Conservation (phyloP, 2,888 invertebrate genomes). For the Uloborus plumipes region DNA sequence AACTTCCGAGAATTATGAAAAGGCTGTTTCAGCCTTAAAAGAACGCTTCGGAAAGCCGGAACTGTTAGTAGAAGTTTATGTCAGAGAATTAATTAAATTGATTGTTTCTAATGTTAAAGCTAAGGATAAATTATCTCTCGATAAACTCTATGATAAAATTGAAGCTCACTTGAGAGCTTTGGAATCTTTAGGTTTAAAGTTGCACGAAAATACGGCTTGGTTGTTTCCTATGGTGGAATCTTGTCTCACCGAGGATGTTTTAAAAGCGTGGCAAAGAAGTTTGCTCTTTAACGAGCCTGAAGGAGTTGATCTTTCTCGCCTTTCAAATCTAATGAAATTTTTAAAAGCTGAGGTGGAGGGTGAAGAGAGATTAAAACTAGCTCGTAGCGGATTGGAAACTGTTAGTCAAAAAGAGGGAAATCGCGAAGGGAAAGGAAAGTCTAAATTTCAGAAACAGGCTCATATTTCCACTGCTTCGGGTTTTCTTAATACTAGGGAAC, state of each 20-base stretch:
- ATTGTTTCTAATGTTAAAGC: not conserved
- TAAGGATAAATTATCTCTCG: not conserved
- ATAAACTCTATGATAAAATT: not conserved
- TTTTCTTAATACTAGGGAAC: too few species aligned
- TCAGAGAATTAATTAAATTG: not conserved
- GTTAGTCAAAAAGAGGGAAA: not conserved
- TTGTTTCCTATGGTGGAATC: too few species aligned
- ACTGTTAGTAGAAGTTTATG: conserved; percentile 65
- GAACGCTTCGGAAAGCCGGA: conserved; percentile 66
- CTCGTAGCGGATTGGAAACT: not conserved
- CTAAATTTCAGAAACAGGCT: not conserved
- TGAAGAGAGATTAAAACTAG: not conserved
- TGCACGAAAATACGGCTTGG: not conserved
- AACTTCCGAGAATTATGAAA: conserved; percentile 22
- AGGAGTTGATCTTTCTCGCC: not conserved
- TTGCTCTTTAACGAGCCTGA: not conserved
- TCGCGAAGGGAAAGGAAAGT: not conserved
- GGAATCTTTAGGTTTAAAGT: not conserved
- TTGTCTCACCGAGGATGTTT: too few species aligned
- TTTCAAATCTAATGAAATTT: not conserved
- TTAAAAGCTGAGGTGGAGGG: conserved; percentile 6
- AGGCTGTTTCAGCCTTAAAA: conserved; percentile 8
- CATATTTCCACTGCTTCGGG: not conserved
- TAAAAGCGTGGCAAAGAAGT: conserved; percentile 6
- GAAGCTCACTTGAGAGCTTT: conserved; percentile 6